Base-by-base conservation (phyloP, 2,888 invertebrate genomes). In the Ichneumoninae sp. region DNA sequence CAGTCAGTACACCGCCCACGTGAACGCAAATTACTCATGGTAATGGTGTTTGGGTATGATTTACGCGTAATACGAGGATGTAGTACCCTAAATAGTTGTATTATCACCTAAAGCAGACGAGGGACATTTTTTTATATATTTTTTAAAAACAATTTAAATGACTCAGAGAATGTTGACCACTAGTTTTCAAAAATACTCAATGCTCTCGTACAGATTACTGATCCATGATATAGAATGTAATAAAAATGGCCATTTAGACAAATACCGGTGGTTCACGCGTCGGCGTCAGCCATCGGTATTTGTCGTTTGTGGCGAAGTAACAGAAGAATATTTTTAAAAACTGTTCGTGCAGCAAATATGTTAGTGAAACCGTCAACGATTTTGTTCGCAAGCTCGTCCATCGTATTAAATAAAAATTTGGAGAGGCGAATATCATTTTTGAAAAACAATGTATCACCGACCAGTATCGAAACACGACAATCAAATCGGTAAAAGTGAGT, bases 1-100 rank as follows among this genome's bases (percentile, higher is more conserved):
- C 88, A 87, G 87, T 88, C 33, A 78, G 30, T 70, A 63, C 54
- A 65, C 54, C 66, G 65, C 70, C 44, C 16, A 80, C 81, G 76
- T 66, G 76, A 77, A 83, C 73, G 77, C 83, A 83, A 81, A 85
- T 85, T 85, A 75, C 74, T 57, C 36, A 50, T 75, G 60, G 40
- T 77, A 79, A 76, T 82, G 85, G 68, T 71, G 71, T 85, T 75
- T 78, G 73, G 81, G 54, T 44, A 30, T 76, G 74, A 81, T 68
- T 71, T 71, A 71, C 66, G 71, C 66, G 66, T 66, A 82, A 73
- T 70, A 33, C 75, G 79, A 63, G 33, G n/a, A 30, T 63, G 2
- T 33, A 30, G 1, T 63, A 30, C 33, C 16, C 13, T 47, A 60
- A 57, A 60, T 40, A n/a, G 73, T 44, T 36, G 10, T n/a, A n/a